Evolutionary conservation across 2,113 vertebrate genomes (phyloP), one percentile per base, ranked within the genome.

Genomic region (Smithornis capensis): DNA sequence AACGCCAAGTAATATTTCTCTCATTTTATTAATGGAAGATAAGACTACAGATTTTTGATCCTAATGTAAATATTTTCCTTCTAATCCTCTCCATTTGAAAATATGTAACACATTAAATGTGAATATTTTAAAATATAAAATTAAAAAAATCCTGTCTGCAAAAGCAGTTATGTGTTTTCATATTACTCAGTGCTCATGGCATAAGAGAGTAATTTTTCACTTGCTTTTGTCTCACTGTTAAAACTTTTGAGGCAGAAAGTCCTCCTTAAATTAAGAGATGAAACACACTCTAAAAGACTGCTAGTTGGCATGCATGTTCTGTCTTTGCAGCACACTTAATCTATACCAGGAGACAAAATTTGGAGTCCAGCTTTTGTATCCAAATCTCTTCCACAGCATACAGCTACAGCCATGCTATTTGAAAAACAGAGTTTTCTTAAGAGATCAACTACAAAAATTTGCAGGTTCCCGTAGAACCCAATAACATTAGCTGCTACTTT

Each of bases 301-400:
- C 21, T 65, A 45, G 55, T 7, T 94, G 95, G 75, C 84, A 74
- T 9, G 53, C 9, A 55, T 68, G 13, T 7, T 80, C 42, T 75
- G 52, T 56, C 73, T 93, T 69, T 89, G 56, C 37, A 94, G 69
- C 75, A 88, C 86, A 80, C 50, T 90, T 92, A 87, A 91, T 96
- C 83, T 96, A 40, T 82, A 94, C 65, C 63, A 93, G 91, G 31
- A 83, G 64, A 91, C 69, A 91, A 85, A 92, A 76, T 37, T 5
- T 90, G 79, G 23, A 92, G n/a, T 73, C 42, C 59, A 40, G 47
- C 8, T 94, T 62, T 60, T 55, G 28, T 70, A 53, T 90, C 83
- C 90, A 94, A 79, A 83, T 78, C 37, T 78, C 56, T 92, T 90
- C 79, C 76, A 68, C 64, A 84, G 81, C 33, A 70, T n/a, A 70